Evolutionary conservation across 2,797 vertebrate species (phyloP).

Genomic region (Odontamblyopus lacepedii): DNA sequence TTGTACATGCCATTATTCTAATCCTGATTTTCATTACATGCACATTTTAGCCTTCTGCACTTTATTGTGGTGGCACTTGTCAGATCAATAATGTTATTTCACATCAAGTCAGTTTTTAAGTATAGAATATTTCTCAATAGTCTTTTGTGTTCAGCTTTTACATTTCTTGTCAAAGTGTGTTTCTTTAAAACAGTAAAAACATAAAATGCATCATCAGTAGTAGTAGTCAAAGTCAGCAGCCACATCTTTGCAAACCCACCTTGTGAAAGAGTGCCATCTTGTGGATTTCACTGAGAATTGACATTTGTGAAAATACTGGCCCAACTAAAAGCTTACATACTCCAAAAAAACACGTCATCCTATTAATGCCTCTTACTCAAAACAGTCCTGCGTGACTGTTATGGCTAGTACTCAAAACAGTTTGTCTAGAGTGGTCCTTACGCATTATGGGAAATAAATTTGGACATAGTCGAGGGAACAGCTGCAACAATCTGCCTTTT

Average conservation of each 20-base stretch:
- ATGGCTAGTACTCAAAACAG: slow-evolving; percentile 59
- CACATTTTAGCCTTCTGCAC: no score
- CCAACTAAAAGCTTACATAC: slow-evolving; percentile 47
- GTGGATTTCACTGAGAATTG: slow-evolving; percentile 21
- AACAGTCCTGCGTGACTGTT: slow-evolving; percentile 39
- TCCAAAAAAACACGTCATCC: slow-evolving; percentile 16
- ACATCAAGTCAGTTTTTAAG: neutral
- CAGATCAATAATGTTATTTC: neutral
- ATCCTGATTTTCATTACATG: no score
- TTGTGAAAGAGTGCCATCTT: slow-evolving; percentile 57
- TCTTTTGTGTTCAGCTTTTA: no score
- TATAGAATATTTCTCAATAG: no score
- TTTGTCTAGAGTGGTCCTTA: slow-evolving; percentile 34
- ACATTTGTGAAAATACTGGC: neutral
- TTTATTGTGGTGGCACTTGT: neutral
- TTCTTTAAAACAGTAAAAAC: neutral
- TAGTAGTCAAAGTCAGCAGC: neutral
- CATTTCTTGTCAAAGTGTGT: neutral
- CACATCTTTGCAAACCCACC: neutral
- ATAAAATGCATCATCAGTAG: neutral
- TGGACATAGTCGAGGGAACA: slow-evolving; percentile 63
- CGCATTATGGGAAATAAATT: slow-evolving; percentile 56
- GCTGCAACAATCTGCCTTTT: slow-evolving; percentile 56
- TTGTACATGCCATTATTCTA: no score
- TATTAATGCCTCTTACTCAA: slow-evolving; percentile 50